Base-by-base conservation (phyloP, 2,888 invertebrate species). In the Drosophila falleni region DNA sequence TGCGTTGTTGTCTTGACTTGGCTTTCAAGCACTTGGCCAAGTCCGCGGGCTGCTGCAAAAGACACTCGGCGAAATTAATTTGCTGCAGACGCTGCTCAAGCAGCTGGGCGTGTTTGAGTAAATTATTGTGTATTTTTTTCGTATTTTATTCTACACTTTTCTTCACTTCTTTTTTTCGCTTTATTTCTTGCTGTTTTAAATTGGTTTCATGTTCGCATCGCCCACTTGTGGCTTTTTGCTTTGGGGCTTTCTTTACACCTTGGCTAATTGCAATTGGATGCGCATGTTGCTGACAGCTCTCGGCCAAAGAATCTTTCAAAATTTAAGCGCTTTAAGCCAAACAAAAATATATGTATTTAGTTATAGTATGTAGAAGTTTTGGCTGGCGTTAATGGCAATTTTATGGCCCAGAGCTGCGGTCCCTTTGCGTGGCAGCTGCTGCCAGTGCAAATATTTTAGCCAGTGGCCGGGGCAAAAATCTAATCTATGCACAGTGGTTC, bases 241-340 rank as follows among this genome's bases (percentile, higher is more conserved):
- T 16, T 15, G 46, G 69, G 46, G 56, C 49, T 66, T 71, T 50
- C 88, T 85, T 89, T 90, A 83, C 91, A 92, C 92, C 92, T 92
- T 90, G 90, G 90, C 92, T 92, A 92, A 92, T 92, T 92, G 91
- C 91, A 80, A 84, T 80, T 80, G 71, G 84, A 73, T 71, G 79
- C 78, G 90, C 90, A 87, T 92, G 92, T 80, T 87, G 91, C 79
- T 92, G 91, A 91, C 92, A 91, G 88, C 81, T 82, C 79, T 81
- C 75, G 85, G 35, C 54, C 64, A 44, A 26, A 54, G 47, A 44
- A 55, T 50, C 61, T 69, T 58, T 31, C 26, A 64, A 66, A 44
- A 70, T 87, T 87, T 68, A 84, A 84, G 37, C 70, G 69, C 87
- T 84, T 87, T 78, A 84, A 84, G 41, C 8, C 35, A 54, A 46